Conservation (phyloP, 2,888 invertebrate species). For the Perdita meconis region DNA sequence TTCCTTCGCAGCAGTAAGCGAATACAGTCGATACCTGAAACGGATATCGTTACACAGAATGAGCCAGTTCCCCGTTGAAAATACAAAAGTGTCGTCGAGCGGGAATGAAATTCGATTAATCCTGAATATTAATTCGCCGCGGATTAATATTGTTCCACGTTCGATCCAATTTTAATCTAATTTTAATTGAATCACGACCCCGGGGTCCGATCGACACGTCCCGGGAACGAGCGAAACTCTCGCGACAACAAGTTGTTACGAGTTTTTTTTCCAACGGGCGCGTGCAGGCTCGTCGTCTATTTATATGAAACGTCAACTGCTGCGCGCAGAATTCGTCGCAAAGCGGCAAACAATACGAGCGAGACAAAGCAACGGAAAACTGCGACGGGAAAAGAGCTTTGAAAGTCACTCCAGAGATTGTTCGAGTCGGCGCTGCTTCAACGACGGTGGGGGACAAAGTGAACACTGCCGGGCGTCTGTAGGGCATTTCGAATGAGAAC, state of each 20-base stretch:
- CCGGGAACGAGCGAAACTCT: constrained; percentile 34
- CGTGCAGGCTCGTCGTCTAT: constrained; percentile 22
- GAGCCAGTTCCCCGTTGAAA: constrained; percentile 24
- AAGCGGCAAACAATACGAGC: constrained; percentile 59
- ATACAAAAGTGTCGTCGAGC: constrained; percentile 40
- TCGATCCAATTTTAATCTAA: constrained; percentile 56
- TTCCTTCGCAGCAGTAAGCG: constrained; percentile 18
- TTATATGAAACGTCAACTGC: constrained; percentile 52
- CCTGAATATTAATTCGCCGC: constrained; percentile 62
- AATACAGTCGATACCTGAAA: neutral
- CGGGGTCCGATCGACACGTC: constrained; percentile 30
- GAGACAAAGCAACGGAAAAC: constrained; percentile 38
- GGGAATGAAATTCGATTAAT: constrained; percentile 65
- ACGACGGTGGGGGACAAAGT: constrained; percentile 19
- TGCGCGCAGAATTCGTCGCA: constrained; percentile 61
- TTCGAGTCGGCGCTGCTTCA: constrained; percentile 3
- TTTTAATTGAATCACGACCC: constrained; percentile 57
- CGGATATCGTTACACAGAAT: constrained; percentile 45
- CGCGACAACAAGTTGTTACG: constrained; percentile 23
- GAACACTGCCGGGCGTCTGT: neutral
- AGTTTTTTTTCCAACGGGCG: constrained; percentile 11
- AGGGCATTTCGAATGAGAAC: constrained; percentile 24
- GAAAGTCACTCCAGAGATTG: constrained; percentile 32
- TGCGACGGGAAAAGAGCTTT: constrained; percentile 39
- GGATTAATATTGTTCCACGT: constrained; percentile 40